Evolutionary conservation across 2,888 invertebrate genomes (phyloP).

Genomic region (Quadroppia sp.): DNA sequence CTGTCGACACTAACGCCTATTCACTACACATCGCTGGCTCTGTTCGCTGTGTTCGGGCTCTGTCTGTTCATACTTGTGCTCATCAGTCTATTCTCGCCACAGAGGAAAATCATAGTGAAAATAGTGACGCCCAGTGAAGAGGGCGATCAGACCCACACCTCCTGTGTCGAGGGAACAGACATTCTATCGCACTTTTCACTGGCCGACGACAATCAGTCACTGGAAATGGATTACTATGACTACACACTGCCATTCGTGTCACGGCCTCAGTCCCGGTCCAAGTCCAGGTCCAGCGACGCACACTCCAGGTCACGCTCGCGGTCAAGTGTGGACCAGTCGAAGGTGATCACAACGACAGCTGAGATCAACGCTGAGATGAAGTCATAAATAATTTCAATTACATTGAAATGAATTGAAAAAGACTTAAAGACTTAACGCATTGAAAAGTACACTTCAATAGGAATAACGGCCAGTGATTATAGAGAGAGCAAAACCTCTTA

Average conservation of each 20-base stretch:
- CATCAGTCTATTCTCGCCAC: neutral
- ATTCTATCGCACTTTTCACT: constrained; percentile 32
- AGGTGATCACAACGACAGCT: no score
- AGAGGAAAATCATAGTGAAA: constrained; percentile 10
- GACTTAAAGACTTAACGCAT: no score
- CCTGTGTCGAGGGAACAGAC: constrained; percentile 5
- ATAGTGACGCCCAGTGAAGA: constrained; percentile 23
- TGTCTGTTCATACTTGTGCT: neutral
- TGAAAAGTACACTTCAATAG: neutral
- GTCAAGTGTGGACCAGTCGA: no score
- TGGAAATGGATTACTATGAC: constrained; percentile 44
- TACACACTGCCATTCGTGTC: constrained; percentile 15
- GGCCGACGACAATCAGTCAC: constrained; percentile 38
- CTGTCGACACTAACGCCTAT: constrained; percentile 28
- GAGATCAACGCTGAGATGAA: no score
- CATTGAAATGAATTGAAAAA: no score
- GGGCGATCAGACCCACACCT: constrained; percentile 18
- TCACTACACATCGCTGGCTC: constrained; percentile 17
- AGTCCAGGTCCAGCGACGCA: no score
- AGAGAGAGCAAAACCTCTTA: neutral
- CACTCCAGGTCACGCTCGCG: no score
- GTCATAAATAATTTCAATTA: no score
- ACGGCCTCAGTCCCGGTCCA: neutral
- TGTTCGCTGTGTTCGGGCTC: neutral
- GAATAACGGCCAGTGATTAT: neutral